phyloP scores from a whole-genome alignment of 53 echinoderm and acorn worm genomes.

The Paracentrotus lividus region DNA sequence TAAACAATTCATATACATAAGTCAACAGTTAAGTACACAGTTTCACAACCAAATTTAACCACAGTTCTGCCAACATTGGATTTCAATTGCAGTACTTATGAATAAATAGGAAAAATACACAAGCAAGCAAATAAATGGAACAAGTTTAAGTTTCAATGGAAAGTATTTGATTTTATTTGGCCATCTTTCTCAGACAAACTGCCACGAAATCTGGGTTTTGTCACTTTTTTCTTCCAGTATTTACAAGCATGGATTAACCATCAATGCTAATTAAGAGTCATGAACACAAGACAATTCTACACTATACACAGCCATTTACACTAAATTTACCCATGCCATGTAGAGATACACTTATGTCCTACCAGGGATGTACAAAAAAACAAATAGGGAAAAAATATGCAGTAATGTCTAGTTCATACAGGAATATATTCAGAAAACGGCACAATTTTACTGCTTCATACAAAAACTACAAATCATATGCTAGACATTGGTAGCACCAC shows the following conservation, averaged over 20 bases:
- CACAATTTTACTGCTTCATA: slow-evolving; percentile 69
- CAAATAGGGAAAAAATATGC: slow-evolving; percentile 58
- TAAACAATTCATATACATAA: neutral
- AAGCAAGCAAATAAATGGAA: slow-evolving; percentile 17
- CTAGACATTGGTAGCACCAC: slow-evolving; percentile 71
- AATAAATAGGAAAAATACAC: slow-evolving; percentile 36
- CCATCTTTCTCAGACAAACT: slow-evolving; percentile 72
- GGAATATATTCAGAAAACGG: slow-evolving; percentile 74
- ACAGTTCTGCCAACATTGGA: slow-evolving; percentile 68
- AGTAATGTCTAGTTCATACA: slow-evolving; percentile 68
- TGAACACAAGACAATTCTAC: slow-evolving; percentile 70
- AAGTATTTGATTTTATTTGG: slow-evolving; percentile 75
- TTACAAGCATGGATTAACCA: slow-evolving; percentile 72
- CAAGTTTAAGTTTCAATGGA: slow-evolving; percentile 68
- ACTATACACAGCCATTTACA: slow-evolving; percentile 72
- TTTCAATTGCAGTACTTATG: slow-evolving; percentile 63
- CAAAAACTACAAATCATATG: slow-evolving; percentile 70
- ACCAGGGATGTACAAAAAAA: slow-evolving; percentile 54
- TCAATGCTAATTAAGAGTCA: slow-evolving; percentile 66
- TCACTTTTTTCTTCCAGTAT: slow-evolving; percentile 62
- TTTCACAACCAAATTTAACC: neutral
- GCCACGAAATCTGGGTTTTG: slow-evolving; percentile 74
- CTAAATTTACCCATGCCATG: slow-evolving; percentile 66
- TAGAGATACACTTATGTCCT: slow-evolving; percentile 58
- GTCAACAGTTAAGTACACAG: neutral